Conservation (phyloP, 2,888 invertebrate species). For the Amphipyra berbera region DNA sequence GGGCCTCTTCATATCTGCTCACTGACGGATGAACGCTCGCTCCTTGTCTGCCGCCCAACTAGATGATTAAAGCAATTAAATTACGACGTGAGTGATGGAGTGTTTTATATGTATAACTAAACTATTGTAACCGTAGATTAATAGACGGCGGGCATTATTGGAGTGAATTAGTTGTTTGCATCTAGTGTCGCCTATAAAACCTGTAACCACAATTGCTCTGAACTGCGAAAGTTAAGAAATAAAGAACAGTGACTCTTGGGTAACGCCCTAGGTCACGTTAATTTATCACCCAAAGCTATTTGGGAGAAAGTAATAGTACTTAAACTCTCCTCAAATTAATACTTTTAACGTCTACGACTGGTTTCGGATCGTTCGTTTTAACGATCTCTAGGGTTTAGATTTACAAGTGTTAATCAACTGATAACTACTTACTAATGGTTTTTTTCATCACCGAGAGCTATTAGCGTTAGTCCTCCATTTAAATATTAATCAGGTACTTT, state of each 20-base stretch:
- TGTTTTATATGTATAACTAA: constrained; percentile 58
- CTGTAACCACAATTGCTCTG: constrained; percentile 13
- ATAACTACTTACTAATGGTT: constrained; percentile 44
- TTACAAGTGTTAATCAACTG: constrained; percentile 15
- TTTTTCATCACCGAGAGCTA: constrained; percentile 17
- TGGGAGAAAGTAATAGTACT: constrained; percentile 17
- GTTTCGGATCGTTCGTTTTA: constrained; percentile 12
- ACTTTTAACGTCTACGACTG: constrained; percentile 19
- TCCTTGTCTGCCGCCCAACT: constrained; percentile 62
- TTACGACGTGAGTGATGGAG: constrained; percentile 70
- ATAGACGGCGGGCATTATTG: constrained; percentile 42
- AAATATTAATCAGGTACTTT: no score
- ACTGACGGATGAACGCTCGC: constrained; percentile 72
- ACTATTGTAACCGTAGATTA: constrained; percentile 52
- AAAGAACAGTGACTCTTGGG: constrained; percentile 3
- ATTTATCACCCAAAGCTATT: constrained; percentile 35
- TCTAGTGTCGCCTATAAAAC: constrained; percentile 28
- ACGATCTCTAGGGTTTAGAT: constrained; percentile 21
- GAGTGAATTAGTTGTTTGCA: constrained; percentile 28
- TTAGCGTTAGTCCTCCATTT: no score
- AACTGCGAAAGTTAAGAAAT: constrained; percentile 5
- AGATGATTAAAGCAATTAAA: constrained; percentile 75
- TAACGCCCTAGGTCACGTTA: constrained; percentile 6
- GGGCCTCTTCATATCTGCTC: constrained; percentile 69
- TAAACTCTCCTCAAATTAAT: constrained; percentile 36